phyloP scores from a whole-genome alignment of 2,797 vertebrate genomes.

The Gorsachius magnificus region DNA sequence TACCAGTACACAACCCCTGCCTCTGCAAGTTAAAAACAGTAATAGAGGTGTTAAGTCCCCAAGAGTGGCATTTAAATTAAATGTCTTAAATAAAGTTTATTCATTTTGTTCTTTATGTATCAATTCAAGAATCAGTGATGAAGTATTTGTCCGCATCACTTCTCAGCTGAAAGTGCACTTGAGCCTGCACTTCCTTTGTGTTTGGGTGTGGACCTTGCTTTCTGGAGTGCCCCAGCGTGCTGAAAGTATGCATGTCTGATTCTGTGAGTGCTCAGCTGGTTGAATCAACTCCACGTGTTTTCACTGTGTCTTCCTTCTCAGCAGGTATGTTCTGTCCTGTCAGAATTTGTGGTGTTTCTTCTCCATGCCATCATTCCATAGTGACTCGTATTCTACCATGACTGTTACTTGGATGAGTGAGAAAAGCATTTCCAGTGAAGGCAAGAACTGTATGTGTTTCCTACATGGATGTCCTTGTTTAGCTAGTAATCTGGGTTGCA shows the following conservation, averaged over 20 bases:
- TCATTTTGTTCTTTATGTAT: neutral
- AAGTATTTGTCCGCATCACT: neutral
- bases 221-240: neutral
- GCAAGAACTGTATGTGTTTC: neutral
- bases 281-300: neutral
- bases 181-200: neutral
- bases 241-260: neutral
- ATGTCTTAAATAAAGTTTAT: neutral
- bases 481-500: neutral
- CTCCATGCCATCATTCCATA: neutral
- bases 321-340: neutral
- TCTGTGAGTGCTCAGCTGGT: neutral
- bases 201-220: neutral
- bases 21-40: neutral
- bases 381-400: neutral
- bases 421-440: neutral
- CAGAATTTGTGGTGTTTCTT: neutral
- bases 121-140: neutral
- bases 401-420: neutral
- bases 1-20: neutral
- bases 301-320: neutral
- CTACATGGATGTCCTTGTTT: neutral
- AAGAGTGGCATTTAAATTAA: neutral
- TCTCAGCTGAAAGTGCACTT: neutral
- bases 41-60: neutral